phyloP scores from a whole-genome alignment of 2,888 invertebrate species.

The Xiphydria camelus region DNA sequence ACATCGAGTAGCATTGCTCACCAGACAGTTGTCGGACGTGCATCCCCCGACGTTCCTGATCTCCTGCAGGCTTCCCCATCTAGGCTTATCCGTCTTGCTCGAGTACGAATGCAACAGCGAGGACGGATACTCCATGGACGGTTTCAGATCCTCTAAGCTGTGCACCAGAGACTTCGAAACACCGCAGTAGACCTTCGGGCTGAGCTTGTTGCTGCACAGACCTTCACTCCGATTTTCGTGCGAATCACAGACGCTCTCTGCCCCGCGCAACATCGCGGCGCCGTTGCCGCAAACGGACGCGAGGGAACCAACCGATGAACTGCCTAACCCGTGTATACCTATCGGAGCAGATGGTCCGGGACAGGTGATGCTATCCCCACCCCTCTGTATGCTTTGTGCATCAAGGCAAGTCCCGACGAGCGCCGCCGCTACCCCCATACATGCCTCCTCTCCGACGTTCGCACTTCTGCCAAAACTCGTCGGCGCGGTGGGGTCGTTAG shows the following conservation, averaged over 20 bases:
- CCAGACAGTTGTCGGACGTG: conserved; percentile 40
- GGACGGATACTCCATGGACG: conserved; percentile 36
- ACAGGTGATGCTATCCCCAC: conserved; percentile 48
- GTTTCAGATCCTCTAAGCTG: conserved; percentile 56
- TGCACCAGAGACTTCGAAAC: conserved; percentile 54
- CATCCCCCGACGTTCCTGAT: conserved; percentile 57
- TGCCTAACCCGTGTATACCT: conserved; percentile 31
- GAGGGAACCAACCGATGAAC: conserved; percentile 40
- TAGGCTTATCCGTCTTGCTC: conserved; percentile 41
- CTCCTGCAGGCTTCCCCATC: conserved; percentile 71
- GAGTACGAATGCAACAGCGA: conserved; percentile 35
- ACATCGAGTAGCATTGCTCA: conserved; percentile 31
- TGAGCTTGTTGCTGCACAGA: conserved; percentile 60
- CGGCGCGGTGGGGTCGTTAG: conserved; percentile 10
- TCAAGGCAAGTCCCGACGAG: conserved; percentile 20
- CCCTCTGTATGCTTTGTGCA: conserved; percentile 27
- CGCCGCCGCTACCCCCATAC: conserved; percentile 20
- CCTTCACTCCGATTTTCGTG: too few relatives aligned
- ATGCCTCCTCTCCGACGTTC: conserved; percentile 20
- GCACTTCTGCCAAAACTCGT: conserved; percentile 14
- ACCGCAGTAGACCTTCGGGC: conserved; percentile 68
- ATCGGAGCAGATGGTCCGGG: conserved; percentile 43
- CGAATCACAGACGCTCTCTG: too few relatives aligned
- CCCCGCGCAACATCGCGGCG: conserved; percentile 21
- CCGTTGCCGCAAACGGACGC: conserved; percentile 36